A percentile compares a stretch with the other conserved stretches of the same genome.
Evolutionary conservation across 2,797 vertebrate species (phyloP).

Genomic region (Gobionotothen gibberifrons): DNA sequence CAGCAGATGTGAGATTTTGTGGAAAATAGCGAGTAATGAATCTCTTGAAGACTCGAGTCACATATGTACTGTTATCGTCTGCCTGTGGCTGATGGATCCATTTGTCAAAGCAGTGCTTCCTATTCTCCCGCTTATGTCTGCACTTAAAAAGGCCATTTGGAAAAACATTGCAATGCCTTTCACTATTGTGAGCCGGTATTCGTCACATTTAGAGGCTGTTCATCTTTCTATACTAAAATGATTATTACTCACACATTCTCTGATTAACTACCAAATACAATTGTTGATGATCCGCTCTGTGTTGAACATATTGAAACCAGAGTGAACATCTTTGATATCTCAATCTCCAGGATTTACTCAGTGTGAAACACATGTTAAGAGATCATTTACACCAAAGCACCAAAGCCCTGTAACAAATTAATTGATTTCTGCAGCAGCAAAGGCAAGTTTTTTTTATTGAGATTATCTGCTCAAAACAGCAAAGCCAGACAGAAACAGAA

Average conservation of each 20-base stretch:
- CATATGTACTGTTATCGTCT: conserved; percentile 19
- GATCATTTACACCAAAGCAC: conserved; percentile 15
- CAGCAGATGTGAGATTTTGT: conserved; percentile 58
- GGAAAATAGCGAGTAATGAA: conserved; percentile 58
- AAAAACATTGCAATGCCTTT: neutral
- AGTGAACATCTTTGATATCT: neutral
- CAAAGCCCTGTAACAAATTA: conserved; percentile 8
- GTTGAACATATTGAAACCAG: conserved; percentile 2
- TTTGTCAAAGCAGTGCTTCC: conserved; percentile 45
- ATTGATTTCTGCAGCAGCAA: conserved; percentile 2
- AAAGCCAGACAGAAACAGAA: conserved; percentile 21
- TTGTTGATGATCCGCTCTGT: neutral
- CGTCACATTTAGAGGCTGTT: neutral
- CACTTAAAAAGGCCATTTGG: conserved; percentile 13
- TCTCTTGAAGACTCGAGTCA: conserved; percentile 39
- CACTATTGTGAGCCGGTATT: neutral
- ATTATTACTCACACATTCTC: neutral
- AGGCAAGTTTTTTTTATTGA: conserved; percentile 29
- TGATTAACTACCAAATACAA: neutral
- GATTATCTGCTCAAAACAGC: conserved; percentile 17
- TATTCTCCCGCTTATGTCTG: conserved; percentile 7
- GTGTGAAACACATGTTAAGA: conserved; percentile 13
- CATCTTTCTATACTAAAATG: neutral
- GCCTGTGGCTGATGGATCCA: conserved; percentile 27
- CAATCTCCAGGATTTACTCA: neutral